Conservation (phyloP, 2,797 vertebrate genomes). For the Oceanodroma leucorhoa region DNA sequence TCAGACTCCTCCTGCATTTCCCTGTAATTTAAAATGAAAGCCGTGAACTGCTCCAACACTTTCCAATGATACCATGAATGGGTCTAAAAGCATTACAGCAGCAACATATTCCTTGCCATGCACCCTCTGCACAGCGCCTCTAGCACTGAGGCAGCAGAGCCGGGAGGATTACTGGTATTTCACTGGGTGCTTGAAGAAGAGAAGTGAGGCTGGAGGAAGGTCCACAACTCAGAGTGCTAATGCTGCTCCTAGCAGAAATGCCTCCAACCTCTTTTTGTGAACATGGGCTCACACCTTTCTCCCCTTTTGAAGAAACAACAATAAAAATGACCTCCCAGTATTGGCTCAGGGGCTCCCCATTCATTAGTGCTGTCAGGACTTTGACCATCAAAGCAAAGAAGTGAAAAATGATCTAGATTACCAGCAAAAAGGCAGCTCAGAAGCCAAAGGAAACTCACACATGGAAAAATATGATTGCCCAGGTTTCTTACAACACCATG, state of each 20-base stretch:
- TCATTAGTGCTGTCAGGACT: background rate
- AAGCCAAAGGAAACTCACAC: background rate
- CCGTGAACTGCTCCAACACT: background rate
- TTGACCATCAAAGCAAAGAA: background rate
- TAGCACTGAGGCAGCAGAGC: accelerated
- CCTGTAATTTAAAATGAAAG: background rate
- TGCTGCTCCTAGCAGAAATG: background rate
- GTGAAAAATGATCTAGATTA: background rate
- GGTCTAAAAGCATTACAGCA: background rate
- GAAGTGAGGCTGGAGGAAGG: background rate
- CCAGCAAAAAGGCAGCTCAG: background rate
- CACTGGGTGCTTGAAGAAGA: background rate
- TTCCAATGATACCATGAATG: background rate
- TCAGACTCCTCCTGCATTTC: background rate
- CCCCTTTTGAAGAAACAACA: background rate
- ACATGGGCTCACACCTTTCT: background rate
- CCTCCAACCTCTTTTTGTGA: background rate
- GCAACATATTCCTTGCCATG: background rate
- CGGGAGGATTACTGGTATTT: background rate
- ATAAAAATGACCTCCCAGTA: background rate
- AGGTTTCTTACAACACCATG: background rate
- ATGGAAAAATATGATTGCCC: background rate
- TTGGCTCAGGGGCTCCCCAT: background rate
- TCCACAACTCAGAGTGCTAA: background rate
- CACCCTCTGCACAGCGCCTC: background rate